Percentiles rank a stretch among this genome's conserved stretches.
phyloP scores from a whole-genome alignment of 2,113 vertebrate species.

The Mustela lutreola region DNA sequence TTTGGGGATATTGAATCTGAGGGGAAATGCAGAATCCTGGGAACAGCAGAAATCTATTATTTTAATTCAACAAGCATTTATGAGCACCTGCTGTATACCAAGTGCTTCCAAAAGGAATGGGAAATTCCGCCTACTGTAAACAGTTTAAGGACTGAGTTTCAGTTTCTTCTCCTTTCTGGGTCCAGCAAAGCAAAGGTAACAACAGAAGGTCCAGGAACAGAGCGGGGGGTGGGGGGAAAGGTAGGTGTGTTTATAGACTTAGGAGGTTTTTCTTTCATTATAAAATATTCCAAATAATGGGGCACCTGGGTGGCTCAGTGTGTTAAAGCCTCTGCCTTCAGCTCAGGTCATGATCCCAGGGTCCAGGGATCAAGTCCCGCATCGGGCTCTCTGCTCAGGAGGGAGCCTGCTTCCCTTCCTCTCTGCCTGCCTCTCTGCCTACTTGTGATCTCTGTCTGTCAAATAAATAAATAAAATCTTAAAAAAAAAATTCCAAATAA shows the following conservation, averaged over 20 bases:
- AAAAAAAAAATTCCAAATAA: neutral
- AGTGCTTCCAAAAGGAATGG: neutral
- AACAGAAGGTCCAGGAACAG: neutral
- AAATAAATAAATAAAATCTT: too few relatives aligned
- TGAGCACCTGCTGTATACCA: neutral
- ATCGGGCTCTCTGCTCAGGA: too few relatives aligned
- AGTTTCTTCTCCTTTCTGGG: neutral
- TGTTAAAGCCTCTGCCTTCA: too few relatives aligned
- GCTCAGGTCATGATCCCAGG: too few relatives aligned
- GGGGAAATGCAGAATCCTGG: neutral
- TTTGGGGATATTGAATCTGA: neutral
- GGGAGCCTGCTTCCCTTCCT: too few relatives aligned
- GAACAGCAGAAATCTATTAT: neutral
- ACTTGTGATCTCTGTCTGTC: too few relatives aligned
- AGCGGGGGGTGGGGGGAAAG: accelerated
- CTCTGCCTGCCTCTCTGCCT: too few relatives aligned
- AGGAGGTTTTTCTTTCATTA: neutral
- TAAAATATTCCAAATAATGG: neutral
- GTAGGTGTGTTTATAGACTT: neutral
- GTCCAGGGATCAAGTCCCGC: too few relatives aligned
- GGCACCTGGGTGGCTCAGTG: too few relatives aligned
- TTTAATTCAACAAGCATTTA: neutral
- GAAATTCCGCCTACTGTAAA: neutral
- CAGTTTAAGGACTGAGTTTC: neutral
- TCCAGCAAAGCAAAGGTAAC: neutral